Base-by-base conservation (phyloP, 92 coral and sea anemone species). In the Heteractis magnifica region DNA sequence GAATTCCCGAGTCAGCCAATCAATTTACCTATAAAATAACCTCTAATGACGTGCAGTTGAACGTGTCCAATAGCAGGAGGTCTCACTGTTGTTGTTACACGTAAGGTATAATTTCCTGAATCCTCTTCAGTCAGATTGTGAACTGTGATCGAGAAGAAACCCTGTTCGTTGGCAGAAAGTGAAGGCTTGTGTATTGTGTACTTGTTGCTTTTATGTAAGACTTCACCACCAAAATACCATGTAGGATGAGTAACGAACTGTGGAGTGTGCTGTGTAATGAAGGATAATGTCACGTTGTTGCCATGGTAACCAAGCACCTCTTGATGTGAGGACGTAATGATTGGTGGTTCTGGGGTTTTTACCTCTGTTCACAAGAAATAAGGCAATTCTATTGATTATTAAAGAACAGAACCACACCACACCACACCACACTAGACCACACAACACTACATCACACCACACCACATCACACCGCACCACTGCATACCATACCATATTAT, bases 241-340 rank as follows among this genome's bases (percentile, higher is more conserved):
- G 7, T 15, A 76, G 23, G 12, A 23, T 49, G 8, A 9, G 41
- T 15, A 9, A 49, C 11, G 20, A 18, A 0, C 20, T 6, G 21
- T 12, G 79, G 79, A 12, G 79, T 76, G 21, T 76, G 8, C 79
- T 82, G 65, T 86, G 90, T 91, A 88, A 86, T 75, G 73, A 83
- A 10, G 52, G 77, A 83, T 77, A 92, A 86, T 92, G 87, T 85
- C 90, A 87, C 82, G 49, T 79, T 75, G 75, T 78, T 81, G 85
- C 84, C 87, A 81, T 79, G 85, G 77, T 79, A 82, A 86, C 84
- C 83, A 81, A 64, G 52, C 68, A 89, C 89, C 65, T 84, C 82
- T 86, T 81, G 86, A 65, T 16, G 79, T 82, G 81, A 90, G 73
- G 79, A 85, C 85, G 90, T 76, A 10, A 76, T 15, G 10, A 49